A percentile compares a stretch with the other conserved stretches of the same genome.
These are phyloP conservation scores for Alviniconcha strummeri DNA, from an alignment of 2,888 invertebrate genomes.

Conservation along the genomic window DNA sequence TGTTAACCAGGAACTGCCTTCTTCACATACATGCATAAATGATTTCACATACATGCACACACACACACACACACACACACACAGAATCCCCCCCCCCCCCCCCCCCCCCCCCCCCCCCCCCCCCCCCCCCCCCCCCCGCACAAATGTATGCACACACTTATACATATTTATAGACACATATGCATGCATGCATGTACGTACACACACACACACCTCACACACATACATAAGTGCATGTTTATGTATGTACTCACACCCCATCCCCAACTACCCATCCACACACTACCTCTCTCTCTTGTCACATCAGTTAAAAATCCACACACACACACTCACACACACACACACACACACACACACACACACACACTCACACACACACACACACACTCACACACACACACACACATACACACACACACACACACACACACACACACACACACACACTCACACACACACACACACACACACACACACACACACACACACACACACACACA, in stretches of 20 bases:
- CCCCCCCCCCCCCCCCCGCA: too few relatives aligned
- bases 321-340: not conserved
- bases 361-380: not conserved
- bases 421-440: slow-evolving; percentile 9
- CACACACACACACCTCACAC: not conserved
- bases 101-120: too few relatives aligned
- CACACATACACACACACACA: not conserved
- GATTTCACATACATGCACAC: not conserved
- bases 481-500: not conserved
- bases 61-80: not conserved
- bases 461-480: slow-evolving; percentile 2
- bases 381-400: slow-evolving; percentile 12
- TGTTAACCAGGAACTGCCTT: too few relatives aligned
- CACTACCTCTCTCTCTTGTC: too few relatives aligned
- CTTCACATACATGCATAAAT: too few relatives aligned
- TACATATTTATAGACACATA: not conserved
- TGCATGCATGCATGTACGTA: not conserved
- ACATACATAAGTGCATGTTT: not conserved
- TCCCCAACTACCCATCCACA: too few relatives aligned
- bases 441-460: slow-evolving; percentile 3
- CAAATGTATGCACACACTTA: too few relatives aligned
- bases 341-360: slow-evolving; percentile 14
- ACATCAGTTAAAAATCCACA: not conserved
- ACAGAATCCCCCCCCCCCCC: not conserved
- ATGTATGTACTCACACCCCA: not conserved